These are phyloP conservation scores for Trachymyrmex cornetzi DNA, from an alignment of 1,140 invertebrate species.

Conservation along the genomic window DNA sequence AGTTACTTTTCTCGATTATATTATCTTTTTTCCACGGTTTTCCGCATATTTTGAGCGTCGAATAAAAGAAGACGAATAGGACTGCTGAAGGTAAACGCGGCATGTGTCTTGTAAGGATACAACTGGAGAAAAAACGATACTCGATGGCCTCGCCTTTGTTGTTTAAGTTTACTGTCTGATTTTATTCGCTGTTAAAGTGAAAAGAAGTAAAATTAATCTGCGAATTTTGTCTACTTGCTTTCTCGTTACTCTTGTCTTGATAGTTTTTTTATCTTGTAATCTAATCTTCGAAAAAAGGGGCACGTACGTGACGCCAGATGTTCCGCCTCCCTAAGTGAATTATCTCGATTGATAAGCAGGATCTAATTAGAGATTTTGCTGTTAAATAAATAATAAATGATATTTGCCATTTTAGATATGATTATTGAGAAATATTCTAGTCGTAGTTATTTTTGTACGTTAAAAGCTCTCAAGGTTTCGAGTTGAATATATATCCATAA, in stretches of 20 bases:
- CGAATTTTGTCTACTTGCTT: slow-evolving; percentile 1
- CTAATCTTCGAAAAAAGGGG: background rate
- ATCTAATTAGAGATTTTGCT: slow-evolving; percentile 15
- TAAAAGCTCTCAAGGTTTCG: slow-evolving; percentile 15
- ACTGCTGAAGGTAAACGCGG: background rate
- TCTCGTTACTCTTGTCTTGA: background rate
- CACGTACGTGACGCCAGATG: background rate
- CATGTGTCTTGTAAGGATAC: background rate
- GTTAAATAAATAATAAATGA: slow-evolving; percentile 7
- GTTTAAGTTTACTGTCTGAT: background rate
- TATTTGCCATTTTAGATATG: background rate
- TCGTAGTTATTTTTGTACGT: background rate
- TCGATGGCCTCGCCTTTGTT: background rate
- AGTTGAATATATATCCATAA: background rate
- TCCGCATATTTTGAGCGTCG: background rate
- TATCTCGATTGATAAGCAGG: background rate
- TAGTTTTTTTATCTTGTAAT: background rate
- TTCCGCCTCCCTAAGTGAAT: background rate
- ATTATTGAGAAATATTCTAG: background rate
- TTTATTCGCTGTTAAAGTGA: background rate
- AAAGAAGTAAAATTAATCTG: background rate
- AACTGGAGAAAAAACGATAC: background rate
- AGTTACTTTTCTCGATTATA: too few relatives aligned
- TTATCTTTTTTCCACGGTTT: background rate
- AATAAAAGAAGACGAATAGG: background rate